phyloP scores from a whole-genome alignment of 2,888 invertebrate species.

The Mimachlamys varia region DNA sequence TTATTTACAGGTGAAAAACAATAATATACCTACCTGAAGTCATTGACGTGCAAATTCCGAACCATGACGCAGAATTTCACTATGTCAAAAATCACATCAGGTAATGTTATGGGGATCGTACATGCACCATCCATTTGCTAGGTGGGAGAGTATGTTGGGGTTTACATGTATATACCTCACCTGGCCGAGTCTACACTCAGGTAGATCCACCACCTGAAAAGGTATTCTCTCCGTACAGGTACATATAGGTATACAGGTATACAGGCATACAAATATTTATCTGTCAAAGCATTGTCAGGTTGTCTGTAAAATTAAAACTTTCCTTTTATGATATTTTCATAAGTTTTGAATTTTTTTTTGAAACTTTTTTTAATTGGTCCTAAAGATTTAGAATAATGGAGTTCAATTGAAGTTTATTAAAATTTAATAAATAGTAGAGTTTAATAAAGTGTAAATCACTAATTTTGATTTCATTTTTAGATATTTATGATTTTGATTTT shows the following conservation, averaged over 20 bases:
- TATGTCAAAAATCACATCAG: not conserved
- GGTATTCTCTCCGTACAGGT: not conserved
- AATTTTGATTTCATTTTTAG: not conserved
- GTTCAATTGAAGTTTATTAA: not conserved
- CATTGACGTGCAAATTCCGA: not conserved
- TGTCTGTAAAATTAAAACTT: not conserved
- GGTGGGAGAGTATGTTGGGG: not conserved
- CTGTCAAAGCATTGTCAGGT: not conserved
- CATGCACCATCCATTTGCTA: not conserved
- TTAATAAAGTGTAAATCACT: not conserved
- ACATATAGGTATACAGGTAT: conserved; percentile 17
- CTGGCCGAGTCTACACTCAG: not conserved
- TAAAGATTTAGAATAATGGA: not conserved
- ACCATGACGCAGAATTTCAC: not conserved
- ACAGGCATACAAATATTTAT: not conserved
- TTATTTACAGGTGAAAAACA: conserved; percentile 5
- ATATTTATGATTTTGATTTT: not conserved
- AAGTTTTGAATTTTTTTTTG: too few relatives aligned
- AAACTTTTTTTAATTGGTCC: not conserved
- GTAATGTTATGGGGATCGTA: not conserved
- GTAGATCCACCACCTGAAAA: conserved; percentile 32
- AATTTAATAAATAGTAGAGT: not conserved
- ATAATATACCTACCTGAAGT: not conserved
- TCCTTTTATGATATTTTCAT: too few relatives aligned
- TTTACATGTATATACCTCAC: not conserved